A percentile compares a stretch with the other conserved stretches of the same genome.
phyloP scores from a whole-genome alignment of 1,140 invertebrate species.

The Saccostrea cuccullata region DNA sequence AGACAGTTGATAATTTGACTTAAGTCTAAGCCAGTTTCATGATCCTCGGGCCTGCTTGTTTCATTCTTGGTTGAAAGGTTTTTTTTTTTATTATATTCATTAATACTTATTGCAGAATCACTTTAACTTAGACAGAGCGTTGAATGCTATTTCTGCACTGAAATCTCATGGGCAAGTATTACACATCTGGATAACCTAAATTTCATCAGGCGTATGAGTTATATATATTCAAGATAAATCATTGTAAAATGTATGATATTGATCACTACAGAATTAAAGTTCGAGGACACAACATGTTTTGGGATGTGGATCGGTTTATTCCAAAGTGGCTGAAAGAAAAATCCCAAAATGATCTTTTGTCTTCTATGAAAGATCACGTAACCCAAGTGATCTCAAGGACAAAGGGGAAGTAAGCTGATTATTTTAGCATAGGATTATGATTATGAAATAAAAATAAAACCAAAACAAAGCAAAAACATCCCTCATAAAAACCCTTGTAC shows the following conservation, averaged over 20 bases:
- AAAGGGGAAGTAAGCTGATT: constrained; percentile 63
- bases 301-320: constrained; percentile 54
- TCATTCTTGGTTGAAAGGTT: no score
- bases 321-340: constrained; percentile 62
- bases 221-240: not conserved
- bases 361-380: constrained; percentile 60
- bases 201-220: no score
- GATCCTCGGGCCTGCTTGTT: no score
- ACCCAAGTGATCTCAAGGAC: constrained; percentile 58
- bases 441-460: no score
- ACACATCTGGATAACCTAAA: no score
- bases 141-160: constrained; percentile 56
- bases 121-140: constrained; percentile 52
- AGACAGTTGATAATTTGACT: no score
- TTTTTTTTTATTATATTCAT: no score
- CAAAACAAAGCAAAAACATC: no score
- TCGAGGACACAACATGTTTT: constrained; percentile 70
- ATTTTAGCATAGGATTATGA: no score
- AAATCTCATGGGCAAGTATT: constrained; percentile 50
- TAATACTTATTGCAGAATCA: constrained; percentile 42
- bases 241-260: not conserved
- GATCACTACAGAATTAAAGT: constrained; percentile 62
- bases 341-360: constrained; percentile 48
- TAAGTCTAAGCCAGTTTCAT: no score
- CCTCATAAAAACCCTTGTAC: no score